A percentile compares a stretch with the other conserved stretches of the same genome.
These are phyloP conservation scores for Zeus faber DNA, from an alignment of 2,113 vertebrate species.

Conservation along the genomic window DNA sequence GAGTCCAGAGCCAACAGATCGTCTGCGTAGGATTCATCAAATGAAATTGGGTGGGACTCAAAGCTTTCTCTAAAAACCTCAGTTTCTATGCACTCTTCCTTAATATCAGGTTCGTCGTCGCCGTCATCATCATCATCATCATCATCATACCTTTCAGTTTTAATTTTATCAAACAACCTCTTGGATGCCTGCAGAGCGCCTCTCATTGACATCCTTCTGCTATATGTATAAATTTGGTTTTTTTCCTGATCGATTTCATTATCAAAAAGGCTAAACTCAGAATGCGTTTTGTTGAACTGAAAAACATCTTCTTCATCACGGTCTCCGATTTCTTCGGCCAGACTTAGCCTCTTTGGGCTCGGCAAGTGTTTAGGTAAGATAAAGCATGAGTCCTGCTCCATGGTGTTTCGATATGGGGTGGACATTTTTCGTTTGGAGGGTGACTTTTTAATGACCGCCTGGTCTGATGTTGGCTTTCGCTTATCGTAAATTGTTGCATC, in stretches of 20 bases:
- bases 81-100: slow-evolving; percentile 69
- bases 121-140: no score
- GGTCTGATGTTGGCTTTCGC: slow-evolving; percentile 55
- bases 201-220: slow-evolving; percentile 70
- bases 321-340: slow-evolving; percentile 49
- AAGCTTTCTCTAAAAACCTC: slow-evolving; percentile 60
- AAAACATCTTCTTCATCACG: slow-evolving; percentile 49
- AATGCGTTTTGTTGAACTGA: slow-evolving; percentile 42
- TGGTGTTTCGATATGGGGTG: slow-evolving; percentile 85
- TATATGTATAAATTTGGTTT: slow-evolving; percentile 65
- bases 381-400: slow-evolving; percentile 88
- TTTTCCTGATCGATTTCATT: slow-evolving; percentile 57
- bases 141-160: slow-evolving; percentile 50
- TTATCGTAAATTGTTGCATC: slow-evolving; percentile 74
- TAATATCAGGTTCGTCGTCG: slow-evolving; percentile 53
- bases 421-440: slow-evolving; percentile 75
- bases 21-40: slow-evolving; percentile 40
- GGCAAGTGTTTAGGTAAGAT: slow-evolving; percentile 87
- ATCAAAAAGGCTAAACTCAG: slow-evolving; percentile 35
- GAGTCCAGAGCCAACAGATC: slow-evolving; percentile 62
- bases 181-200: slow-evolving; percentile 66
- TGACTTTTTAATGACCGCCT: slow-evolving; percentile 75
- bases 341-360: slow-evolving; percentile 65
- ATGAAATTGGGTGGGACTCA: slow-evolving; percentile 46
- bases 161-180: slow-evolving; percentile 64